These are phyloP conservation scores for Pristis pectinata DNA, from an alignment of 2,797 vertebrate genomes.

Conservation along the genomic window DNA sequence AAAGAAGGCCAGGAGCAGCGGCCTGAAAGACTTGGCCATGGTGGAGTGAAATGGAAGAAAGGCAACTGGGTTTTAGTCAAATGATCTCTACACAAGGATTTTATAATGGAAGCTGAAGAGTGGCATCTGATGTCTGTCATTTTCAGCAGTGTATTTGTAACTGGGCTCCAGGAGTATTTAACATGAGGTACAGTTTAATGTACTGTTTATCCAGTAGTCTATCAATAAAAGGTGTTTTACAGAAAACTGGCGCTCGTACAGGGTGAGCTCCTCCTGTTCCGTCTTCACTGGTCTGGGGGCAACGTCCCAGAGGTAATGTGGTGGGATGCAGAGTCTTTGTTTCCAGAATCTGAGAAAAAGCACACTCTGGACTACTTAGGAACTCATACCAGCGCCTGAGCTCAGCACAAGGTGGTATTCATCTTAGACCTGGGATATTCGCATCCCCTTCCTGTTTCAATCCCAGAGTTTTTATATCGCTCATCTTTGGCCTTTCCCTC, in stretches of 20 bases:
- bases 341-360: no score
- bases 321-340: background rate
- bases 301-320: background rate
- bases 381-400: no score
- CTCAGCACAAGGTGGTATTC: no score
- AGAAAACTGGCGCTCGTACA: background rate
- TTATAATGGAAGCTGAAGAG: background rate
- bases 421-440: no score
- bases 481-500: no score
- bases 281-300: background rate
- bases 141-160: background rate
- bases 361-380: no score
- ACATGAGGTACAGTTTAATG: constrained; percentile 27
- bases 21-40: constrained; percentile 81
- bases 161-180: background rate
- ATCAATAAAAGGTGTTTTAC: background rate
- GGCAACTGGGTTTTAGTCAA: background rate
- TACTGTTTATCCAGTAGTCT: background rate
- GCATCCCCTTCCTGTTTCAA: no score
- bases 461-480: no score
- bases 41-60: constrained; percentile 61
- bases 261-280: background rate
- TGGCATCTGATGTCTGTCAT: background rate
- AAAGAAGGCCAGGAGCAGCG: constrained; percentile 70
- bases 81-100: background rate